Base-by-base conservation (phyloP, 2,888 invertebrate species). In the Drosophila prostipennis region DNA sequence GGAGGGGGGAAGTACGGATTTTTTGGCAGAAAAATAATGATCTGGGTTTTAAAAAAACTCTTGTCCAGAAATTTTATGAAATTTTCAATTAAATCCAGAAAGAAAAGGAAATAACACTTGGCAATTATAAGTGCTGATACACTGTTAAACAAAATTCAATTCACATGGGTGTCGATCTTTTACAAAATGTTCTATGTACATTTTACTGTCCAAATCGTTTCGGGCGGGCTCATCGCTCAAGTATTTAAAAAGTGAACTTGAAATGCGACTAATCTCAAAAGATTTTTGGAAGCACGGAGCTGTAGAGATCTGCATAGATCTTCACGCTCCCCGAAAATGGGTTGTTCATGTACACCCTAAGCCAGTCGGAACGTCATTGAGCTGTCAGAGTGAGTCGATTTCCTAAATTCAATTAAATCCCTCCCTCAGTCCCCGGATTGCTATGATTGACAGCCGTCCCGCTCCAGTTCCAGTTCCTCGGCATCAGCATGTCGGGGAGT, bases 401-500 rank as follows among this genome's bases (percentile, higher is more conserved):
- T 76, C 78, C 74, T 58, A 68, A 76, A 87, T 87, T 82, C 80
- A 85, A 83, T 83, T 87, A 82, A 83, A 79, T 39, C n/a, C 64
- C 64, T 58, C 63, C 68, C 64, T 72, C 74, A 58, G 42, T 64
- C 34, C 37, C 13, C 43, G 43, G 40, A 46, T 67, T 48, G 39
- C 72, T 51, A 32, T 85, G 88, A 87, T 85, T 83, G 83, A 87
- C 86, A 79, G 71, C 64, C 55, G 45, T 36, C 63, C 40, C 45
- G 55, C 39, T 72, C 48, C 43, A 46, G 51, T 36, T 72, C 37
- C 53, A 46, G 55, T 36, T 34, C 40, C 60, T 39, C 57, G 6
- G 45, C 32, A 59, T 37, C 60, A 32, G 23, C 29, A 32, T 39
- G 19, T 14, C 29, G 60, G 43, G 48, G 60, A 53, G 34, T 71